Base-by-base conservation (phyloP, 2,888 invertebrate genomes). In the Leptodirus hochenwartii region DNA sequence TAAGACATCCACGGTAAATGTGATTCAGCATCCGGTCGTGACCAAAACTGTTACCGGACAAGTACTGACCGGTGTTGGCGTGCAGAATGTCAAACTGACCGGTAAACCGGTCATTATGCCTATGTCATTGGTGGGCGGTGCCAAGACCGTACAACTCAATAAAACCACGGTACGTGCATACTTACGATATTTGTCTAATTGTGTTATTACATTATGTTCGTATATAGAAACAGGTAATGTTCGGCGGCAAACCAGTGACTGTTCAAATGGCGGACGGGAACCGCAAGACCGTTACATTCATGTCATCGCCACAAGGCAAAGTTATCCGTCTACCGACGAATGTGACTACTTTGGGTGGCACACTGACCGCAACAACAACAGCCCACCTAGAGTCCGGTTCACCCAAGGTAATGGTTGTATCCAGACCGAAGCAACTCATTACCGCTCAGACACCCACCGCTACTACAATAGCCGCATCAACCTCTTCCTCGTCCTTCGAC, bases 221-320 rank as follows among this genome's bases (percentile, higher is more conserved):
- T 17, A 11, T 32, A 16, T 53, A 67, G 53, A 70, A 70, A 45
- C 63, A 69, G 14, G 63, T 71, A 15, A 69, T 70, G 33, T 61
- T 75, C 35, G 69, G 73, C 5, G 76, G 76, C 1, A 76, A 77
- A 51, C 71, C 74, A 11, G 69, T 78, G 2, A 76, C 76, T 2
- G 64, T 77, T 22, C 72, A 73, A 52, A 68, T 76, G 62, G 64
- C 71, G 10, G 62, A 64, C 12, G 57, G 60, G 36, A 61, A 62
- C 13, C 62, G 66, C 27, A 72, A 74, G 51, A 71, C 70, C 1
- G 63, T 73, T 1, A 70, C 71, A 1, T 56, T 73, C 15, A 62
- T 72, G 30, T 42, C 53, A 42, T 40, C 50, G 41, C 17, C 35
- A 4, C 30, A 25, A 32, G 50, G 50, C 34, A 58, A 52, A 44